These are phyloP conservation scores for Echiichthys vipera DNA, from an alignment of 2,797 vertebrate genomes.

Conservation along the genomic window DNA sequence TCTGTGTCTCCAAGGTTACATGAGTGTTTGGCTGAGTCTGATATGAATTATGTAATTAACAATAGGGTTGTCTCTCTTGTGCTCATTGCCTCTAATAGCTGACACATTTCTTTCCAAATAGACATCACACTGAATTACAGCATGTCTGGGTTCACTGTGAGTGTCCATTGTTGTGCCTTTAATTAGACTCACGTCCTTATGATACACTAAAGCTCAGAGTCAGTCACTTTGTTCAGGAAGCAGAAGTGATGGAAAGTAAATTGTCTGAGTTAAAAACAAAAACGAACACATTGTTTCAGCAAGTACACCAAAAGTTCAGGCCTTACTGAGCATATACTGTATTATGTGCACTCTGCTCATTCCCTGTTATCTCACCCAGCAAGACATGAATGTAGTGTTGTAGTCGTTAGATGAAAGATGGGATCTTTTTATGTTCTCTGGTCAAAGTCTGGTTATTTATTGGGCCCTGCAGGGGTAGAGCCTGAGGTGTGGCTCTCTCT, in stretches of 20 bases:
- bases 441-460: conserved; percentile 82
- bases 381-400: background rate
- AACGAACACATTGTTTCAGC: background rate
- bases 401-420: background rate
- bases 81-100: conserved; percentile 8
- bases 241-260: background rate
- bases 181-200: conserved; percentile 6
- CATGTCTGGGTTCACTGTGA: conserved; percentile 7
- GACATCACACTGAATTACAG: background rate
- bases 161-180: conserved; percentile 11
- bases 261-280: background rate
- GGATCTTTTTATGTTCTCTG: conserved; percentile 37
- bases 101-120: conserved; percentile 12
- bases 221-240: background rate
- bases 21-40: conserved; percentile 10
- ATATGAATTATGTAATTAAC: conserved; percentile 49
- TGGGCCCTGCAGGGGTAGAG: background rate
- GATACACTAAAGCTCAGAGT: background rate
- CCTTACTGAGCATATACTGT: background rate
- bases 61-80: conserved; percentile 7
- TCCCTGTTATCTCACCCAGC: background rate
- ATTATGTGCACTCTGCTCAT: background rate
- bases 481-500: conserved; percentile 65
- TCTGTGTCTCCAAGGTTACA: conserved; percentile 17
- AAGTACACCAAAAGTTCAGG: background rate